phyloP scores from a whole-genome alignment of 2,797 vertebrate genomes.

The Chaetophractus vellerosus region DNA sequence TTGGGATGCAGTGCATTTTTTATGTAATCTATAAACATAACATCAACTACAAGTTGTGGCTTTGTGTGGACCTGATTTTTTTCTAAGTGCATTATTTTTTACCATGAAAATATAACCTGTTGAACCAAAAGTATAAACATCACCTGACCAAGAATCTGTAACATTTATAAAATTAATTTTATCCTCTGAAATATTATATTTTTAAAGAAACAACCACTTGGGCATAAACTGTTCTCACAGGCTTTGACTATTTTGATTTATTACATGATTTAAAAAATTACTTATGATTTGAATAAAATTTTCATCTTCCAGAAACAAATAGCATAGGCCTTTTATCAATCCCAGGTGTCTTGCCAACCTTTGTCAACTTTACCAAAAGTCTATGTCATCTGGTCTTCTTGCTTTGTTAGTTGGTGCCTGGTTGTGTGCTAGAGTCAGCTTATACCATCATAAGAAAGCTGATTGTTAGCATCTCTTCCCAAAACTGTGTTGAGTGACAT shows the following conservation, averaged over 20 bases:
- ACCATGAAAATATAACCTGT: not conserved
- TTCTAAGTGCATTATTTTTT: not conserved
- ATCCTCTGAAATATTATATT: conserved; percentile 3
- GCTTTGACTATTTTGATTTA: conserved; percentile 1
- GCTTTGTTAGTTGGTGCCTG: not conserved
- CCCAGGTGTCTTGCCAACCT: no score
- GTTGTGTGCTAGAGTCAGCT: not conserved
- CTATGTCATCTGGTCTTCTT: not conserved
- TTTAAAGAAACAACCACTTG: not conserved
- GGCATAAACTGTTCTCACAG: not conserved
- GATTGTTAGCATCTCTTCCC: not conserved
- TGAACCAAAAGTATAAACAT: conserved; percentile 58
- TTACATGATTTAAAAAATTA: not conserved
- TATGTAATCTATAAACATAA: not conserved
- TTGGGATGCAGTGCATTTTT: not conserved
- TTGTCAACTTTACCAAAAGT: not conserved
- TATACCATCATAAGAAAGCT: not conserved
- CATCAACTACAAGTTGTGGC: not conserved
- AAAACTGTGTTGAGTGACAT: not conserved
- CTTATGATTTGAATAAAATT: conserved; percentile 29
- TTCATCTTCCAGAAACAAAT: not conserved
- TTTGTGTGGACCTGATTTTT: not conserved
- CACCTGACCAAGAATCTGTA: not conserved
- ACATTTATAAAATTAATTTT: conserved; percentile 53
- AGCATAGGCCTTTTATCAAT: not conserved